These are phyloP conservation scores for Nasonia oneida DNA, from an alignment of 2,888 invertebrate genomes.

Conservation along the genomic window DNA sequence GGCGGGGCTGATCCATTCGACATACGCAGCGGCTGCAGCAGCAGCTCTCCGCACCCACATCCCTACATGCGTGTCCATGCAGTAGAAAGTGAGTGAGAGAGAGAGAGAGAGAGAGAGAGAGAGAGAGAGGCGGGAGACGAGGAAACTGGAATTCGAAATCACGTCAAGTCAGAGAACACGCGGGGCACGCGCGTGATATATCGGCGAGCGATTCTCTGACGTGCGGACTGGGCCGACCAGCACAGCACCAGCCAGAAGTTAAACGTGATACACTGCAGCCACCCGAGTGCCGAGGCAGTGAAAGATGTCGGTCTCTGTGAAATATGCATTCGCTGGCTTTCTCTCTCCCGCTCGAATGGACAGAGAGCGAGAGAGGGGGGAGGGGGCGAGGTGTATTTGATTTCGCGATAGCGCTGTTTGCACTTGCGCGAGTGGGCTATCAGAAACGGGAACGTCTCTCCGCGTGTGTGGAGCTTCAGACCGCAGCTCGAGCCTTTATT, in stretches of 20 bases:
- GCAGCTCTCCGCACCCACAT: neutral
- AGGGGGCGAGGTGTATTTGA: slow-evolving; percentile 33
- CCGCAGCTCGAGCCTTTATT: slow-evolving; percentile 15
- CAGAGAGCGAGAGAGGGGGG: neutral
- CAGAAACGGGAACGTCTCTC: slow-evolving; percentile 17
- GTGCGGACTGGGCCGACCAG: slow-evolving; percentile 28
- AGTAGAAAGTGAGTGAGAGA: neutral
- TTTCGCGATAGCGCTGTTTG: slow-evolving; percentile 36
- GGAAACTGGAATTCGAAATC: slow-evolving; percentile 45
- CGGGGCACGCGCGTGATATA: slow-evolving; percentile 40
- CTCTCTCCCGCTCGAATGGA: neutral
- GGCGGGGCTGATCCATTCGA: neutral
- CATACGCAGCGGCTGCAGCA: neutral
- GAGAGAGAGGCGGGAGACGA: neutral
- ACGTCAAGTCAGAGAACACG: slow-evolving; percentile 25
- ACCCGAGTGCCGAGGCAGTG: slow-evolving; percentile 45
- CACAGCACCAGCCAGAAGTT: slow-evolving; percentile 40
- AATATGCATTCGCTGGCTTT: slow-evolving; percentile 54
- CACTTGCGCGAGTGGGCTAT: slow-evolving; percentile 19
- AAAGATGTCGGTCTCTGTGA: slow-evolving; percentile 62
- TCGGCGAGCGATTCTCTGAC: slow-evolving; percentile 51
- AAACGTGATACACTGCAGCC: slow-evolving; percentile 57
- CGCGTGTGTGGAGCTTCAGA: neutral
- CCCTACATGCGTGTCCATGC: neutral
- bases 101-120: neutral